phyloP scores from a whole-genome alignment of 2,797 vertebrate species.

The Gobionotothen gibberifrons region DNA sequence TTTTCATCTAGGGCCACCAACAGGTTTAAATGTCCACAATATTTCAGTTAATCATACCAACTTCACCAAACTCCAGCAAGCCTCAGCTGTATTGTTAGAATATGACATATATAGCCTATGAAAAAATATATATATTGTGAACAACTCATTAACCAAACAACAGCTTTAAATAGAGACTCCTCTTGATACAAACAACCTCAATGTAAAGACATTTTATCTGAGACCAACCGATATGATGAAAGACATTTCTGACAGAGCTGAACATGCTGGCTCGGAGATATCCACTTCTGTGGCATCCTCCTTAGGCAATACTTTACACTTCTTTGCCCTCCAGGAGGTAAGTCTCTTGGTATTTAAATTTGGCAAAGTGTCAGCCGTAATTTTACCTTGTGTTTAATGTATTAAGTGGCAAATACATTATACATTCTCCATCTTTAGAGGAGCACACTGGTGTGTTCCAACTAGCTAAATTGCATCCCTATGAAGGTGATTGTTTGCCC shows the following conservation, averaged over 20 bases:
- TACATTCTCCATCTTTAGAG: slow-evolving; percentile 11
- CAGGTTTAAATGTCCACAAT: too few species aligned
- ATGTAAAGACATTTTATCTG: too few species aligned
- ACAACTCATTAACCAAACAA: not conserved
- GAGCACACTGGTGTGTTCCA: slow-evolving; percentile 15
- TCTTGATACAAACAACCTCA: too few species aligned
- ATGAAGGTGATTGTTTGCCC: slow-evolving; percentile 68
- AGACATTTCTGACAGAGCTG: too few species aligned
- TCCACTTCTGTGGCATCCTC: not conserved
- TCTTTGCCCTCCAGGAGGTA: not conserved
- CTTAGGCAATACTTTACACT: not conserved
- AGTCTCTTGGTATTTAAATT: not conserved
- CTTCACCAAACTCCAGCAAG: too few species aligned
- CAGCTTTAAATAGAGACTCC: not conserved
- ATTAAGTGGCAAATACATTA: slow-evolving; percentile 23
- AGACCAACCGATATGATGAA: too few species aligned
- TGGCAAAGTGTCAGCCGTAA: too few species aligned
- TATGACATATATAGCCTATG: too few species aligned
- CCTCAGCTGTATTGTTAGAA: too few species aligned
- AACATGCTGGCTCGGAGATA: not conserved
- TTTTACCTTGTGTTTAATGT: too few species aligned
- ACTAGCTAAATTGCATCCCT: slow-evolving; percentile 37
- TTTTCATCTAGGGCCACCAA: too few species aligned
- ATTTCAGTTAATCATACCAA: too few species aligned
- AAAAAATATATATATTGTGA: not conserved